Evolutionary conservation across 2,888 invertebrate genomes (phyloP).

Genomic region (Lycia hirtaria): DNA sequence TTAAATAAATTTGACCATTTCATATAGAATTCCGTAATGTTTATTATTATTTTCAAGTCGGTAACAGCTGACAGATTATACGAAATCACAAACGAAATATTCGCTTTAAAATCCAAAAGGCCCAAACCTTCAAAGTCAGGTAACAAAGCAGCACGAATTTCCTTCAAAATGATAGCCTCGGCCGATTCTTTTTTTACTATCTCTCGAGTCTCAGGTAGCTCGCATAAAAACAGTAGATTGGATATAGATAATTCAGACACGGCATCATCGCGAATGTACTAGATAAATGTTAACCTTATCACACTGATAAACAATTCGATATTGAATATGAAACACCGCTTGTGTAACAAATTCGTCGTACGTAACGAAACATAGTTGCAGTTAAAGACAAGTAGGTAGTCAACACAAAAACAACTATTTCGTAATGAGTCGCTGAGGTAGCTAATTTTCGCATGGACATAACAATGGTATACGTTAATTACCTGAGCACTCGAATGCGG

Average conservation of each 20-base stretch:
- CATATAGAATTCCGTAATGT: background rate
- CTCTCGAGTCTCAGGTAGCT: conserved; percentile 41
- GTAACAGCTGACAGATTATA: conserved; percentile 7
- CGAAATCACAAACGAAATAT: conserved; percentile 19
- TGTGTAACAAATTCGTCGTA: conserved; percentile 34
- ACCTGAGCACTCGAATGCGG: conserved; percentile 42
- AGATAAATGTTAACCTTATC: conserved; percentile 35
- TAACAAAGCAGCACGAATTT: conserved; percentile 35
- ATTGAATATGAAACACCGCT: conserved; percentile 30
- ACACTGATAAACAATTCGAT: conserved; percentile 37
- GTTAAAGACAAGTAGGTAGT: conserved; percentile 32
- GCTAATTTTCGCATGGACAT: conserved; percentile 43
- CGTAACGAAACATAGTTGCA: conserved; percentile 35
- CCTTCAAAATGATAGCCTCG: conserved; percentile 38
- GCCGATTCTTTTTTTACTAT: conserved; percentile 40
- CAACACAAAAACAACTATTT: conserved; percentile 41
- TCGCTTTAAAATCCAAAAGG: conserved; percentile 27
- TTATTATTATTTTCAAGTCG: background rate
- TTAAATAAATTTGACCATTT: background rate
- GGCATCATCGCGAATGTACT: conserved; percentile 36
- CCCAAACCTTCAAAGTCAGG: conserved; percentile 39
- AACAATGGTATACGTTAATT: conserved; percentile 42
- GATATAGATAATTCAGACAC: conserved; percentile 35
- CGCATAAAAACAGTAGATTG: conserved; percentile 30
- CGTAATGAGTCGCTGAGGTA: conserved; percentile 33